phyloP scores from a whole-genome alignment of 2,797 vertebrate species.

The Thripadectes ignobilis region DNA sequence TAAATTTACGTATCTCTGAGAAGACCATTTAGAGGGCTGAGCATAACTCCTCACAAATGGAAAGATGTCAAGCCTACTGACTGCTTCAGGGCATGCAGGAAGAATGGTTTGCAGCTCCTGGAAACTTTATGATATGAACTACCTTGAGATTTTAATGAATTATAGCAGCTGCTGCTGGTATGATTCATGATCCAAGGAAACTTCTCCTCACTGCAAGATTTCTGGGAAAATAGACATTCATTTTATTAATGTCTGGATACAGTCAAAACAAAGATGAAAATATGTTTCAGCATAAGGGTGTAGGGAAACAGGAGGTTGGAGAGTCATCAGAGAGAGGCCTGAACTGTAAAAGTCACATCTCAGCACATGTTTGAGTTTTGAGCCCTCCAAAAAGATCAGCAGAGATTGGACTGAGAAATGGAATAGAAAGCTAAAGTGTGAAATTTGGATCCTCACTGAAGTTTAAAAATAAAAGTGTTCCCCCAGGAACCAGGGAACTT shows the following conservation, averaged over 20 bases:
- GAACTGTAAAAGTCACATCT: conserved; percentile 27
- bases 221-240: conserved; percentile 35
- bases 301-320: conserved; percentile 10
- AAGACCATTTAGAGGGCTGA: not conserved
- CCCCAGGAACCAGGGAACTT: not conserved
- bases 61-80: not conserved
- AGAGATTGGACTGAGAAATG: not conserved
- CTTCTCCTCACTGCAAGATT: not conserved
- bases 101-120: conserved; percentile 9
- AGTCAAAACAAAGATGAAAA: conserved; percentile 43
- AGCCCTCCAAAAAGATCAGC: not conserved
- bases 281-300: not conserved
- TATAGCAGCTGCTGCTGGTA: conserved; percentile 23
- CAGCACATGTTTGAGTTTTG: not conserved
- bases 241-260: conserved; percentile 33
- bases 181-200: conserved; percentile 13
- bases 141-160: conserved; percentile 37
- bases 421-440: conserved; percentile 5
- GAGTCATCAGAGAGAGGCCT: not conserved
- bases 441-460: not conserved
- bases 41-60: not conserved
- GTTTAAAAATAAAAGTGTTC: not conserved
- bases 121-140: conserved; percentile 21
- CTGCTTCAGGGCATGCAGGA: not conserved
- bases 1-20: not conserved